Percentiles rank a stretch among this genome's conserved stretches.
phyloP scores from a whole-genome alignment of 2,888 invertebrate genomes.

The Apamea anceps region DNA sequence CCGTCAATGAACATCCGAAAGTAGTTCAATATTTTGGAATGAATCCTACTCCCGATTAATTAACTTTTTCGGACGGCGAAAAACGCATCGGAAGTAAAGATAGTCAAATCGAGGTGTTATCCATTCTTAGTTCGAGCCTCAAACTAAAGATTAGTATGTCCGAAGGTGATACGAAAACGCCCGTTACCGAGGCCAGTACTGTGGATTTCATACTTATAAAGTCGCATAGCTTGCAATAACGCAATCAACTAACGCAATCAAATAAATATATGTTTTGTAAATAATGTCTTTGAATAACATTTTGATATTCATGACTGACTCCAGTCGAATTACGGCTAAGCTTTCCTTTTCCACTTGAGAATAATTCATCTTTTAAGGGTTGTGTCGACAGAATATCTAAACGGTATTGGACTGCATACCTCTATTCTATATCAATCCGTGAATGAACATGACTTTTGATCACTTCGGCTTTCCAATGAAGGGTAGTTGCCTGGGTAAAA shows the following conservation, averaged over 20 bases:
- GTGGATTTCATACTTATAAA: too few relatives aligned
- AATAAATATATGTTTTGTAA: background rate
- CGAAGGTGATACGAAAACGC: background rate
- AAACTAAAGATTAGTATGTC: too few relatives aligned
- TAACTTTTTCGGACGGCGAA: too few relatives aligned
- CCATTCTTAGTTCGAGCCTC: background rate
- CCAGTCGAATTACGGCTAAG: slow-evolving; percentile 31
- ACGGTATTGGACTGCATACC: background rate
- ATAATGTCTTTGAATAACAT: slow-evolving; percentile 22
- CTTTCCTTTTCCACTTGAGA: slow-evolving; percentile 31
- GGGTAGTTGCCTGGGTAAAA: too few relatives aligned
- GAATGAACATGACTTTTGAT: background rate
- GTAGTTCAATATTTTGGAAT: background rate
- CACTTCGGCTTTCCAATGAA: background rate
- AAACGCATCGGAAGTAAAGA: background rate
- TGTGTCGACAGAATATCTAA: slow-evolving; percentile 27
- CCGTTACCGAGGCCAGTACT: too few relatives aligned
- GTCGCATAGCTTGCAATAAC: background rate
- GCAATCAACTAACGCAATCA: background rate
- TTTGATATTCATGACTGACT: slow-evolving; percentile 37
- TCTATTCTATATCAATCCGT: background rate
- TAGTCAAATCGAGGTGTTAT: background rate
- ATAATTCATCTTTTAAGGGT: slow-evolving; percentile 29
- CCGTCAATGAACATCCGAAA: background rate
- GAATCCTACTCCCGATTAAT: background rate